Evolutionary conservation across 2,797 vertebrate genomes (phyloP).

Genomic region (Peromyscus melanophrys): DNA sequence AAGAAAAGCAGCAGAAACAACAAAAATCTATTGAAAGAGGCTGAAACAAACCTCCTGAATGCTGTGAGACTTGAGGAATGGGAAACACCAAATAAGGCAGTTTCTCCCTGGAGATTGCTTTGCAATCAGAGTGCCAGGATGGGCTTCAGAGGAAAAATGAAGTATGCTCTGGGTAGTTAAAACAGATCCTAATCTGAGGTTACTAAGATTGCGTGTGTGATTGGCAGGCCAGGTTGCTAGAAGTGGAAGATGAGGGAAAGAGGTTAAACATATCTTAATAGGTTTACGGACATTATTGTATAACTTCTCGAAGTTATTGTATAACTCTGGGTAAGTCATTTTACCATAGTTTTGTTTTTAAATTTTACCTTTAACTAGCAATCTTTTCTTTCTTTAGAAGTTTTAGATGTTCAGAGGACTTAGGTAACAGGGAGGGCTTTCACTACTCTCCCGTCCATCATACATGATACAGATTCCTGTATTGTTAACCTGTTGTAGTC

Average conservation of each 20-base stretch:
- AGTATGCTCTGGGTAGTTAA: background rate
- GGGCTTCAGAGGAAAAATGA: background rate
- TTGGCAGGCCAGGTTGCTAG: background rate
- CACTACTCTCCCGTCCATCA: background rate
- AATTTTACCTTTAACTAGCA: background rate
- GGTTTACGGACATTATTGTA: background rate
- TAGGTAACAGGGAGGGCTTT: background rate
- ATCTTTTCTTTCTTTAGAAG: background rate
- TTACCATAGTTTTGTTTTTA: background rate
- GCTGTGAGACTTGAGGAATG: background rate
- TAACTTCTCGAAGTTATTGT: background rate
- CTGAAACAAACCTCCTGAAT: background rate
- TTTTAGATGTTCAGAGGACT: background rate
- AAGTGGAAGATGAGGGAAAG: background rate
- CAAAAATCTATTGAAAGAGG: background rate
- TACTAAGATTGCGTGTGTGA: background rate
- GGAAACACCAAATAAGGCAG: background rate
- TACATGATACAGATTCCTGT: background rate
- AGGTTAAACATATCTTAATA: background rate
- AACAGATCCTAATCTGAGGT: background rate
- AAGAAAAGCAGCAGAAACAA: background rate
- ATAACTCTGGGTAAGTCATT: background rate
- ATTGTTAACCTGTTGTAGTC: background rate
- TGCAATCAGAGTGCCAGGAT: background rate
- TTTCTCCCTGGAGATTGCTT: background rate